These are phyloP conservation scores for Corynorhinus townsendii DNA, from an alignment of 2,113 vertebrate genomes.

Conservation along the genomic window DNA sequence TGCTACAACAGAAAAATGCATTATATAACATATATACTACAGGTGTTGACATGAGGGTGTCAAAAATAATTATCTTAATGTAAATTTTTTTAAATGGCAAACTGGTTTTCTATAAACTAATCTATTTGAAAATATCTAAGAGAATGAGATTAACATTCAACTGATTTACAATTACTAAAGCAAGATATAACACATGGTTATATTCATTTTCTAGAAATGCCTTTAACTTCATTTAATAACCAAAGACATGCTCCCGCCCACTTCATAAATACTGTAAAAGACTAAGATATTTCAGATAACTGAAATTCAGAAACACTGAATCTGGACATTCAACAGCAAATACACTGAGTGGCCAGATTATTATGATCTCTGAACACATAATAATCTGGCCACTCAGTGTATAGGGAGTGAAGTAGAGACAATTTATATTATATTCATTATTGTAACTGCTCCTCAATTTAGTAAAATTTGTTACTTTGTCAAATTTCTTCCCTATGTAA, in stretches of 20 bases:
- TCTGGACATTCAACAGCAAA: conserved; percentile 1
- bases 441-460: not conserved
- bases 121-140: not conserved
- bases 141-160: conserved; percentile 15
- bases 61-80: conserved; percentile 29
- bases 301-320: not conserved
- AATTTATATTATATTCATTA: conserved; percentile 2
- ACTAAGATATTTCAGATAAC: conserved; percentile 1
- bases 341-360: not conserved
- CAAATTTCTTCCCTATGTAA: not conserved
- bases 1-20: not conserved
- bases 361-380: too few relatives aligned
- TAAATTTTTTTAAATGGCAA: conserved; percentile 8
- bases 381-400: too few relatives aligned
- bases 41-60: not conserved
- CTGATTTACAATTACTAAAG: not conserved
- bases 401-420: not conserved
- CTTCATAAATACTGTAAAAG: not conserved
- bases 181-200: not conserved
- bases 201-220: conserved; percentile 3
- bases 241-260: not conserved
- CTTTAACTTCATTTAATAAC: conserved; percentile 29
- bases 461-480: not conserved
- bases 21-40: not conserved
- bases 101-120: conserved; percentile 19